Evolutionary conservation across 2,888 invertebrate genomes (phyloP), one percentile per base, ranked within the genome.

Genomic region (Macrosoma leucophasiata): DNA sequence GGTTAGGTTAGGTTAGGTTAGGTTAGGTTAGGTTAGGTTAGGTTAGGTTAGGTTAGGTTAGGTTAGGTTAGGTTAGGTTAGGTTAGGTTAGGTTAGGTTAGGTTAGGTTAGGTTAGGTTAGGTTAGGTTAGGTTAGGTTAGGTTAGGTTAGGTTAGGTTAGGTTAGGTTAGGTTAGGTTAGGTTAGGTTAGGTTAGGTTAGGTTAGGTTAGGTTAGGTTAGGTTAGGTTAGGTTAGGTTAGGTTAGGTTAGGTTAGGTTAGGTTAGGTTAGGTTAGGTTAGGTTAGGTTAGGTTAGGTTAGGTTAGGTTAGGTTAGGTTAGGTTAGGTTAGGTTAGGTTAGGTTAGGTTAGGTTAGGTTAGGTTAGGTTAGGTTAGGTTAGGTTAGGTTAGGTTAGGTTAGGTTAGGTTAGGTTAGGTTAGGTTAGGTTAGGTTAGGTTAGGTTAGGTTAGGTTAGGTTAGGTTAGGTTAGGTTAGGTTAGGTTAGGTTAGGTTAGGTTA

Each of bases 191-290:
- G 43, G 43, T 43, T 43, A 43, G 42, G 46, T 46, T 46, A 43
- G 46, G 42, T 46, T 46, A 46, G 42, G 46, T 44, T 44, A 44
- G 43, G 43, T 44, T 44, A 41, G 43, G 43, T 41, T 44, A 38
- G 43, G 43, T 41, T 41, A 38, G 43, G 41, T 31, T 41, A 38
- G 41, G 40, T 40, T 40, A 40, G 36, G 41, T 41, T 33, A 33
- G 33, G 33, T 33, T 34, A 28, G 28, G 28, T 34, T 34, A 34
- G 34, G 34, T 34, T 34, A 34, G 34, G 49, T 48, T 51, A 46
- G 43, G 50, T 41, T 36, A 36, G 35, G 35, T 36, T 36, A 36
- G 35, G 35, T 36, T 36, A 36, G 35, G 35, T 36, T 36, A 36
- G 36, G 35, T 36, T 36, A 36, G 35, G 35, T 36, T 36, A 36